Evolutionary conservation across 2,113 vertebrate genomes (phyloP).

Genomic region (Ammodramus savannarum): DNA sequence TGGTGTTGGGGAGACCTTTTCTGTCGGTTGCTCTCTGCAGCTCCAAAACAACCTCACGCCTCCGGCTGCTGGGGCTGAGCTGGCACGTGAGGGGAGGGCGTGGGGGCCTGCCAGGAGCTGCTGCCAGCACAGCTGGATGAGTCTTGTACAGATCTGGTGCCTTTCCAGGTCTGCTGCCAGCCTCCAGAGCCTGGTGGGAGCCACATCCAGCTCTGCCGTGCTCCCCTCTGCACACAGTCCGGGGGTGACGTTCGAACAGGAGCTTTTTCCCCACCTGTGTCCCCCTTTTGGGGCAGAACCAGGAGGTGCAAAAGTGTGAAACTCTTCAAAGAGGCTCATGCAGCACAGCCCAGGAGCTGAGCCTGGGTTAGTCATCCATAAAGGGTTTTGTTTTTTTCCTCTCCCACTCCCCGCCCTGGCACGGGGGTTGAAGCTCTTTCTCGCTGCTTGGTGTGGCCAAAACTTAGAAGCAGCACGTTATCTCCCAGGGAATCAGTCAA

Average conservation of each 20-base stretch:
- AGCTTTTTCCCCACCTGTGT: background rate
- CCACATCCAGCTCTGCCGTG: rapidly evolving
- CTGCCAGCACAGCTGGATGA: background rate
- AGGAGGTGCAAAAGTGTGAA: background rate
- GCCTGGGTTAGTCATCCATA: conserved; percentile 51
- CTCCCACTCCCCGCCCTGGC: conserved; percentile 12
- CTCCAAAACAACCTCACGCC: background rate
- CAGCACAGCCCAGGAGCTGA: background rate
- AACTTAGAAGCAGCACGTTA: background rate
- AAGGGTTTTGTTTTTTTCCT: conserved; percentile 22
- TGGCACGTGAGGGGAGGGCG: background rate
- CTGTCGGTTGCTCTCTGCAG: background rate
- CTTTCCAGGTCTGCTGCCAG: background rate
- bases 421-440: background rate
- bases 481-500: background rate
- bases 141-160: background rate
- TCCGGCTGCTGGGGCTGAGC: background rate
- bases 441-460: background rate
- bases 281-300: background rate
- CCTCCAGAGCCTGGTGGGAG: background rate
- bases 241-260: background rate
- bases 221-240: rapidly evolving
- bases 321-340: background rate
- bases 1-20: background rate
- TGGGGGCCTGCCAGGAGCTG: background rate